Evolutionary conservation across 2,888 invertebrate species (phyloP).

Genomic region (Polydrusus tereticollis): DNA sequence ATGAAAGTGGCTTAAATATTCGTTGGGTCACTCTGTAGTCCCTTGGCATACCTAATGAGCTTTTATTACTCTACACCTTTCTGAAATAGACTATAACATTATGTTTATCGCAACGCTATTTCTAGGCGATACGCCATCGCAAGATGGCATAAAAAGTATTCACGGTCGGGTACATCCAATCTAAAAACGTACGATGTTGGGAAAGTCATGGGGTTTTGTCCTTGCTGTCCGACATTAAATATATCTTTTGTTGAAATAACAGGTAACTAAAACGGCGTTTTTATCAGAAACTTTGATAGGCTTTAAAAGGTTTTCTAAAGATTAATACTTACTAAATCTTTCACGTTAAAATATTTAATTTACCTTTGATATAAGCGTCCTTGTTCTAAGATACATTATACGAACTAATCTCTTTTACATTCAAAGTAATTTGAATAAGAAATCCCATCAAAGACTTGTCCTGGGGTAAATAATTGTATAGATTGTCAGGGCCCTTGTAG

Average conservation of each 20-base stretch:
- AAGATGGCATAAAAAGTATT: conserved; percentile 28
- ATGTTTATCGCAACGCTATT: background rate
- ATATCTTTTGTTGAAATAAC: conserved; percentile 33
- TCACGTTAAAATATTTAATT: no score
- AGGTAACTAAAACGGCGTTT: conserved; percentile 29
- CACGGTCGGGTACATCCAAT: conserved; percentile 23
- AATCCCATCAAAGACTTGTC: conserved; percentile 28
- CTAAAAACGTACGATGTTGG: conserved; percentile 29
- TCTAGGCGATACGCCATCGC: no score
- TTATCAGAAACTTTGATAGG: conserved; percentile 13
- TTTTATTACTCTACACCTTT: no score
- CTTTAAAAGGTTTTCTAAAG: conserved; percentile 19
- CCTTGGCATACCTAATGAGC: no score
- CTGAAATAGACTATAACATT: no score
- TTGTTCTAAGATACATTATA: background rate
- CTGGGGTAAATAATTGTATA: conserved; percentile 22
- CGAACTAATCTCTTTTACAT: conserved; percentile 16
- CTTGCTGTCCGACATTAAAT: conserved; percentile 26
- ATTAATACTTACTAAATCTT: no score
- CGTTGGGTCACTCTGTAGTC: no score
- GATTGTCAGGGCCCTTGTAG: background rate
- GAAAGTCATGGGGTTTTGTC: conserved; percentile 33
- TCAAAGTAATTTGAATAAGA: conserved; percentile 36
- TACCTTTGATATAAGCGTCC: background rate
- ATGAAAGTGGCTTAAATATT: no score